Evolutionary conservation across 2,113 vertebrate genomes (phyloP).

Genomic region (Scolopax mira): DNA sequence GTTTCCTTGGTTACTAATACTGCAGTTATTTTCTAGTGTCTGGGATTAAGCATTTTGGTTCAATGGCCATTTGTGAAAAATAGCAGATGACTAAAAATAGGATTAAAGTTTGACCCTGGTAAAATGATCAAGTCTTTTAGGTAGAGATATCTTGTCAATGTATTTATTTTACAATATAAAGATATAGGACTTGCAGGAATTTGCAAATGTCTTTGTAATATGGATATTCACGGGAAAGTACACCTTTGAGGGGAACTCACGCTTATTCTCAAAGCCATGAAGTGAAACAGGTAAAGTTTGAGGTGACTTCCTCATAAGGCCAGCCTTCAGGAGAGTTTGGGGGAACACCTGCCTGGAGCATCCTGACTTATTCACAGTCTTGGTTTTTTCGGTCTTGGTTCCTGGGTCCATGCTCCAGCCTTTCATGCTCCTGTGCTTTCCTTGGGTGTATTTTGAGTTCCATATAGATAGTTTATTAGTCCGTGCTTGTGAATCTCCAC

Average conservation of each 20-base stretch:
- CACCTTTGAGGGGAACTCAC: not conserved
- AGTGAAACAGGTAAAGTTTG: not conserved
- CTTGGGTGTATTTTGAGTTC: not conserved
- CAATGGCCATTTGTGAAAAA: not conserved
- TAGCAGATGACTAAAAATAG: not conserved
- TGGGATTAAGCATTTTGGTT: not conserved
- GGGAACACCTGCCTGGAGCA: not conserved
- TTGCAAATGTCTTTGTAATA: not conserved
- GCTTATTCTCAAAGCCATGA: not conserved
- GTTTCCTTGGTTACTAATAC: slow-evolving; percentile 5
- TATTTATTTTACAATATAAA: not conserved
- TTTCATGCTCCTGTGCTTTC: not conserved
- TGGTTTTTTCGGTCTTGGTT: not conserved
- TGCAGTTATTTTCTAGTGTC: not conserved
- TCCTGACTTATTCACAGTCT: not conserved
- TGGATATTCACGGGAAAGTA: not conserved
- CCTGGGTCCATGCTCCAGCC: not conserved
- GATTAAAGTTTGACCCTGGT: not conserved
- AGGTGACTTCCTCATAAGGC: not conserved
- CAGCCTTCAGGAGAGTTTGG: not conserved
- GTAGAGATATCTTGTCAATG: not conserved
- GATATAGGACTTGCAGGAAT: not conserved
- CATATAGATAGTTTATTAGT: not conserved
- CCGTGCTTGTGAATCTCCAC: not conserved
- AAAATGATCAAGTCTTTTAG: not conserved